Evolutionary conservation across 2,888 invertebrate genomes (phyloP).

Genomic region (Drosophila cracens): DNA sequence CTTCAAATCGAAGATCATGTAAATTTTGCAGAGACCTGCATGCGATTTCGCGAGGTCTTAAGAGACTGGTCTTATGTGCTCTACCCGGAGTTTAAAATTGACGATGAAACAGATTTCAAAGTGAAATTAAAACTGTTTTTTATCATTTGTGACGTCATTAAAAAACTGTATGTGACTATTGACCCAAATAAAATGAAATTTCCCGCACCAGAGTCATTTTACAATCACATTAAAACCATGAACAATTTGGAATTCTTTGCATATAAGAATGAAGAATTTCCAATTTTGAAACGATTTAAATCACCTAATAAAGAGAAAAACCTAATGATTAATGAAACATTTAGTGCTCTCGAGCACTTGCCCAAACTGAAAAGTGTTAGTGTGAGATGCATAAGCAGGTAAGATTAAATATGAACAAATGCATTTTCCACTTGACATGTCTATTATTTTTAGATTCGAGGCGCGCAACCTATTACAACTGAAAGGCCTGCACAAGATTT

Average conservation of each 20-base stretch:
- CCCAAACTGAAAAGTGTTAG: conserved; percentile 25
- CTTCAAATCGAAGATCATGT: conserved; percentile 26
- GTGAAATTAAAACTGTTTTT: conserved; percentile 22
- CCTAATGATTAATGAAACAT: conserved; percentile 3
- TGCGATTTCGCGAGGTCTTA: conserved; percentile 13
- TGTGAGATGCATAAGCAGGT: conserved; percentile 20
- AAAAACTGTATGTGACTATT: conserved; percentile 17
- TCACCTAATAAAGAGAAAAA: accelerated
- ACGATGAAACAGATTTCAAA: not conserved
- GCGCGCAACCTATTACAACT: conserved; percentile 10
- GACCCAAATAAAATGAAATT: not conserved
- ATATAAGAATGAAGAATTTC: conserved; percentile 19
- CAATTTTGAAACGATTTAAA: not conserved
- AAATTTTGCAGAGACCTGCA: conserved; percentile 25
- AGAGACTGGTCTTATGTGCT: conserved; percentile 25
- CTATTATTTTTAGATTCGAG: conserved; percentile 10
- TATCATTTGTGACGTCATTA: conserved; percentile 24
- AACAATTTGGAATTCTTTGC: conserved; percentile 27
- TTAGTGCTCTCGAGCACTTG: conserved; percentile 15
- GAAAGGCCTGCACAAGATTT: conserved; percentile 19
- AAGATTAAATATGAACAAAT: not conserved
- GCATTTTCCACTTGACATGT: not conserved
- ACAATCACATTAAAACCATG: conserved; percentile 23
- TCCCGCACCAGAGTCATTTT: conserved; percentile 7
- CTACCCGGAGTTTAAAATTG: conserved; percentile 22